These are phyloP conservation scores for Serranus cabrilla DNA, from an alignment of 2,797 vertebrate genomes.

Conservation along the genomic window DNA sequence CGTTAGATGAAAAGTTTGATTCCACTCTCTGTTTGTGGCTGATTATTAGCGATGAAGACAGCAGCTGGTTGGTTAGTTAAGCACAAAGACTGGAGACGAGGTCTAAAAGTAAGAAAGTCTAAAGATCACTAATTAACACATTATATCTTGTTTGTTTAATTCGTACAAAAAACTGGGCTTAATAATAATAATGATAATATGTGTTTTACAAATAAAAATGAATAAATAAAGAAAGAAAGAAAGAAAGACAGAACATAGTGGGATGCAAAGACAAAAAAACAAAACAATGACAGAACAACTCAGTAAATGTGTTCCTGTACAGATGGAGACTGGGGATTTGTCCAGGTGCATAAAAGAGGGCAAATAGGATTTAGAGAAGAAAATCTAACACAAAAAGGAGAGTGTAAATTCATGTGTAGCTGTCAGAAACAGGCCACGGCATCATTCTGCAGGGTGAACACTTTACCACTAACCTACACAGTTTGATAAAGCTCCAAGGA, in stretches of 20 bases:
- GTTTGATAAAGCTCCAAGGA: conserved; percentile 9
- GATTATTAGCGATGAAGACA: neutral
- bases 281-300: conserved; percentile 25
- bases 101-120: too few relatives aligned
- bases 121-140: too few relatives aligned
- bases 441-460: conserved; percentile 30
- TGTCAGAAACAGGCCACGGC: conserved; percentile 9
- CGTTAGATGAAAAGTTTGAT: neutral
- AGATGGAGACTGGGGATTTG: conserved; percentile 28
- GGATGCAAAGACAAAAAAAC: conserved; percentile 20
- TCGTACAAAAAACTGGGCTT: too few relatives aligned
- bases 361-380: conserved; percentile 28
- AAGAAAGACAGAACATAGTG: too few relatives aligned
- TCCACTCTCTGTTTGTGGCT: neutral
- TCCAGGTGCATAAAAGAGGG: neutral
- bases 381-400: conserved; percentile 14
- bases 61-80: neutral
- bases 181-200: too few relatives aligned
- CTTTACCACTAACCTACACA: conserved; percentile 23
- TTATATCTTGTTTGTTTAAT: too few relatives aligned
- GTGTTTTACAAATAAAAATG: too few relatives aligned
- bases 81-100: neutral
- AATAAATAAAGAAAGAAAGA: too few relatives aligned
- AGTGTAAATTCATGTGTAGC: conserved; percentile 20
- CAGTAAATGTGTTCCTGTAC: conserved; percentile 28